Evolutionary conservation across 2,113 vertebrate genomes (phyloP).

Genomic region (Sylvietta virens): DNA sequence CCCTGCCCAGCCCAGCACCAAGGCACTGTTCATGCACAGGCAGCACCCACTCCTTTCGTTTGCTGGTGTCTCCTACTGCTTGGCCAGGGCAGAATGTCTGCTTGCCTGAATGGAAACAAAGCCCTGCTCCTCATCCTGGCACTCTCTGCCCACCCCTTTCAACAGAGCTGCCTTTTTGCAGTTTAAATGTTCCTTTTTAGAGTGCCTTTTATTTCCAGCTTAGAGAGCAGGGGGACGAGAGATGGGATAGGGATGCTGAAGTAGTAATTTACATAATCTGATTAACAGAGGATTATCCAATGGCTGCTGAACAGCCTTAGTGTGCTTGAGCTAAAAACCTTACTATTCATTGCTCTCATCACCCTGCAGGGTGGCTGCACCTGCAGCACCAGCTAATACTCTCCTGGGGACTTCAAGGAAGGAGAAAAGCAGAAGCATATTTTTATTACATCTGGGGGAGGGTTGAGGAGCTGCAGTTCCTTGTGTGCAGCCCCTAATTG

Average conservation of each 20-base stretch:
- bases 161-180: neutral
- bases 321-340: conserved; percentile 88
- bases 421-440: neutral
- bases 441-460: neutral
- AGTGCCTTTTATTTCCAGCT: conserved; percentile 55
- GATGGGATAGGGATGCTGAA: conserved; percentile 71
- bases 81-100: neutral
- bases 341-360: conserved; percentile 89
- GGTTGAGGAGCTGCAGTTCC: conserved; percentile 1
- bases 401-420: conserved; percentile 55
- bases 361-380: conserved; percentile 84
- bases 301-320: conserved; percentile 82
- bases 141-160: neutral
- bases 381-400: conserved; percentile 76
- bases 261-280: conserved; percentile 99
- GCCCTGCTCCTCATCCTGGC: neutral
- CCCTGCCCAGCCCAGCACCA: neutral
- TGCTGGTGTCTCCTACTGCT: neutral
- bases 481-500: conserved; percentile 65
- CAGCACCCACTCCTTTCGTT: neutral
- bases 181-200: conserved; percentile 39
- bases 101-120: neutral
- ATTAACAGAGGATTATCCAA: conserved; percentile 89
- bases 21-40: neutral
- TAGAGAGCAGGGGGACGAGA: conserved; percentile 20